phyloP scores from a whole-genome alignment of 2,888 invertebrate species.

The Drosophila meridiana region DNA sequence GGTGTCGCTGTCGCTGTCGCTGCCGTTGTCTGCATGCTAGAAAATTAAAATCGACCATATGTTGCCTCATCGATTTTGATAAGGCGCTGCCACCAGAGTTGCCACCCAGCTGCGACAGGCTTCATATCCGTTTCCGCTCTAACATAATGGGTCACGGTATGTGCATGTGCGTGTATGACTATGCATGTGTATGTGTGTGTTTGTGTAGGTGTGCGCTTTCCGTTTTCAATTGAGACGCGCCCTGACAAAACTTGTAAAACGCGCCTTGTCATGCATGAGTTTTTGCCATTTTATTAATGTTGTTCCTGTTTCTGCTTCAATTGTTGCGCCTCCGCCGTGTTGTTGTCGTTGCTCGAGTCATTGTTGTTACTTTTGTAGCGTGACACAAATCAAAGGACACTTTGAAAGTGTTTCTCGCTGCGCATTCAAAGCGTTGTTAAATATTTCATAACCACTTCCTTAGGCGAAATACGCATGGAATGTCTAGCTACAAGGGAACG shows the following conservation, averaged over 20 bases:
- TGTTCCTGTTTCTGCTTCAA: conserved; percentile 64
- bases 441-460: conserved; percentile 69
- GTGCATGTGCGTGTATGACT: conserved; percentile 8
- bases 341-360: conserved; percentile 14
- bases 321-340: conserved; percentile 36
- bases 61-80: conserved; percentile 80
- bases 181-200: conserved; percentile 12
- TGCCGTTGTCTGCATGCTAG: conserved; percentile 49
- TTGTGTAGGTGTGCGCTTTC: conserved; percentile 25
- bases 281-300: conserved; percentile 71
- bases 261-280: conserved; percentile 72
- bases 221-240: conserved; percentile 70
- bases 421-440: conserved; percentile 52
- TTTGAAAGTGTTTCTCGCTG: conserved; percentile 38
- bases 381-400: conserved; percentile 72
- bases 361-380: conserved; percentile 40
- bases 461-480: conserved; percentile 30
- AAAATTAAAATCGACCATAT: conserved; percentile 80
- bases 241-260: conserved; percentile 71
- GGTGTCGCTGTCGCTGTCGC: conserved; percentile 43
- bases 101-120: conserved; percentile 48
- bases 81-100: conserved; percentile 57
- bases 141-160: conserved; percentile 67
- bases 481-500: conserved; percentile 18
- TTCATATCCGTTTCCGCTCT: conserved; percentile 80